These are phyloP conservation scores for Paragorgia papillata DNA, from an alignment of 92 coral and sea anemone genomes.

Conservation along the genomic window DNA sequence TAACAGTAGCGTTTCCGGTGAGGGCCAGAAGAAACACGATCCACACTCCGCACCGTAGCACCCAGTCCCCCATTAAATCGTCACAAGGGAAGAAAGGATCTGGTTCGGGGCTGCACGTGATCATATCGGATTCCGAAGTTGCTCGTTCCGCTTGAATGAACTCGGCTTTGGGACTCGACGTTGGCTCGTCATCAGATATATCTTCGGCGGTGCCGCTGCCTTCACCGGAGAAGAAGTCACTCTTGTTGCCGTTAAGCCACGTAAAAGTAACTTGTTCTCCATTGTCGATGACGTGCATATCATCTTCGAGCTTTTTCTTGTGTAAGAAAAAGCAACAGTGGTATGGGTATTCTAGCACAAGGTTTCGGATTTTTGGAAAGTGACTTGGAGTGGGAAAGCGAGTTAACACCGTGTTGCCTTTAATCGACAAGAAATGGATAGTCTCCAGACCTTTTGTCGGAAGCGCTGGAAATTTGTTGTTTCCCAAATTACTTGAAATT, in stretches of 20 bases:
- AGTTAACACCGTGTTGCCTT: slow-evolving; percentile 67
- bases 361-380: slow-evolving; percentile 59
- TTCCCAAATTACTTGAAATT: slow-evolving; percentile 70
- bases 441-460: slow-evolving; percentile 72
- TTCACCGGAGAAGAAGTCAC: slow-evolving; percentile 15
- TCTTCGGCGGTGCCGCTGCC: slow-evolving; percentile 12
- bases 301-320: slow-evolving; percentile 29
- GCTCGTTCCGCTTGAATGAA: no score
- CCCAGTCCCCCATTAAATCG: slow-evolving; percentile 89
- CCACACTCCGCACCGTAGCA: slow-evolving; percentile 96
- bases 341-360: slow-evolving; percentile 75
- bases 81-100: slow-evolving; percentile 96
- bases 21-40: slow-evolving; percentile 89
- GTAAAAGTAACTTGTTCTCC: slow-evolving; percentile 23
- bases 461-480: slow-evolving; percentile 67
- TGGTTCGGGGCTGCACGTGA: slow-evolving; percentile 86
- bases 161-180: no score
- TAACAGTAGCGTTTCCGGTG: slow-evolving; percentile 86
- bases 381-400: slow-evolving; percentile 60
- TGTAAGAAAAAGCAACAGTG: slow-evolving; percentile 85
- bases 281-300: neutral
- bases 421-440: slow-evolving; percentile 50
- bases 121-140: no score
- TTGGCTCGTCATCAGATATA: no score
- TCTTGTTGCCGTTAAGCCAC: slow-evolving; percentile 39